Base-by-base conservation (phyloP, 2,113 vertebrate species). In the Orcinus orca region DNA sequence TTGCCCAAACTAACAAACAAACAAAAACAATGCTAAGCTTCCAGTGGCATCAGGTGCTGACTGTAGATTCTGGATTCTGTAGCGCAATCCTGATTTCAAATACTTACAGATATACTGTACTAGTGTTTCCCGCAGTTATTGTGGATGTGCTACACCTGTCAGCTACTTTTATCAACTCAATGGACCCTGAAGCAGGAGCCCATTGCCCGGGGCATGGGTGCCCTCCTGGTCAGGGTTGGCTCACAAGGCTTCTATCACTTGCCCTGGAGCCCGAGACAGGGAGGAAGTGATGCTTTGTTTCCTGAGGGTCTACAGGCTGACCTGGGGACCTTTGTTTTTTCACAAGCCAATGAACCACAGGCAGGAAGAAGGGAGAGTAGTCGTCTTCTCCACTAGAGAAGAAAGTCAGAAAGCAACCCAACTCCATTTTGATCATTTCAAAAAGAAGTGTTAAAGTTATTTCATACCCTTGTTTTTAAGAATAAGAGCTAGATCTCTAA, bases 131-230 rank as follows among this genome's bases (percentile, higher is more conserved):
- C 13, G 26, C 15, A 44, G 38, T 1, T 29, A n/a, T 0, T 33
- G n/a, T 36, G 31, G 8, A 17, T 0, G 33, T 18, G 41, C 71
- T 4, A 53, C 0, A 41, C 25, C 20, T 71, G 8, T 82, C 53
- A 77, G 50, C 41, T 73, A 58, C 74, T 93, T 93, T 74, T 50
- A 15, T 21, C 83, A n/a, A 38, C n/a, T 36, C 47, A 36, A 0
- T 0, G 12, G 47, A 26, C 29, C n/a, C 58, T 41, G 68, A 38
- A 71, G 33, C 55, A 77, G n/a, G 26, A n/a, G 26, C 33, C 17
- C 2, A 11, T 0, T 8, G 60, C 50, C n/a, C 50, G 0, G 15
- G 70, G 31, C 68, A 4, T 0, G 9, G 5, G 36, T 36, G 58
- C 41, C 50, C 36, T 9, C 0, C 2, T 2, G 55, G 20, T 14